phyloP scores from a whole-genome alignment of 2,888 invertebrate genomes.

The Argyresthia albistria region DNA sequence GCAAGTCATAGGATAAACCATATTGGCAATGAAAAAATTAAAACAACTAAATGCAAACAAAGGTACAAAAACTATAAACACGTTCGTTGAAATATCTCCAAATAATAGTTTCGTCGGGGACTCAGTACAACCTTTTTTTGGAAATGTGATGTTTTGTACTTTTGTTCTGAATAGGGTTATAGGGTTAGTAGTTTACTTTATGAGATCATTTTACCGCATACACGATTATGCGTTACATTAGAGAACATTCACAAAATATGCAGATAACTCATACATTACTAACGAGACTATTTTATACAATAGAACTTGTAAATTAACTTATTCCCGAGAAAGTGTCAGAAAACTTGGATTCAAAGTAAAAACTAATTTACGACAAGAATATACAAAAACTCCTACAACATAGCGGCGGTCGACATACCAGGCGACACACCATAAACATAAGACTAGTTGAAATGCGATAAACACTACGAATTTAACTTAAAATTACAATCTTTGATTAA shows the following conservation, averaged over 20 bases:
- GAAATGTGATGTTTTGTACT: constrained; percentile 57
- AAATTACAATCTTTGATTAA: constrained; percentile 67
- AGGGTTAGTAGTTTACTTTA: constrained; percentile 59
- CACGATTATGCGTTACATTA: constrained; percentile 58
- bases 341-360: constrained; percentile 27
- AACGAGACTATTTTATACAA: constrained; percentile 44
- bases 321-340: constrained; percentile 29
- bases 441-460: constrained; percentile 72
- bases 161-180: constrained; percentile 48
- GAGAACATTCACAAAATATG: constrained; percentile 63
- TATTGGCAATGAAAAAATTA: too few relatives aligned
- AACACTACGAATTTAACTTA: constrained; percentile 64
- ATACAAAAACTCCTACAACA: constrained; percentile 56
- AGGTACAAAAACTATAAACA: constrained; percentile 61
- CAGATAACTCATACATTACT: constrained; percentile 46
- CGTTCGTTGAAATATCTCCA: constrained; percentile 23
- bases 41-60: constrained; percentile 55
- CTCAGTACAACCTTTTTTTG: constrained; percentile 14
- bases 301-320: constrained; percentile 34
- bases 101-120: constrained; percentile 12
- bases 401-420: constrained; percentile 46
- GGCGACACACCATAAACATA: constrained; percentile 51
- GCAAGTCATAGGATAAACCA: constrained; percentile 25
- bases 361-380: constrained; percentile 48
- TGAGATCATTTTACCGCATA: constrained; percentile 68